Percentiles rank a stretch among this genome's conserved stretches.
phyloP scores from a whole-genome alignment of 2,888 invertebrate species.

The Smittia aterrima region DNA sequence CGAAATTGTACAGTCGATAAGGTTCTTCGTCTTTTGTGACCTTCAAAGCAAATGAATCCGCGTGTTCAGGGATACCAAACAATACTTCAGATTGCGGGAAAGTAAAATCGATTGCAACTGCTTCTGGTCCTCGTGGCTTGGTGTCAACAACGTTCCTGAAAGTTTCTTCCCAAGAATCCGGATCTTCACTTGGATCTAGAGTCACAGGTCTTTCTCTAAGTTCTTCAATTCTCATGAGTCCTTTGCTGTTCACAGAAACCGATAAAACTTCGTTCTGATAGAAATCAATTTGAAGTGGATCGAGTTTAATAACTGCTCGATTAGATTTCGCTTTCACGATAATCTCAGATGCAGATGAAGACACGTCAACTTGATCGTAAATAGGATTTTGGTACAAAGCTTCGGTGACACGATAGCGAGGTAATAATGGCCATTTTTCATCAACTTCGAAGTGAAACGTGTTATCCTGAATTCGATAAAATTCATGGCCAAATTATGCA shows the following conservation, averaged over 20 bases:
- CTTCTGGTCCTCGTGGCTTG: too few relatives aligned
- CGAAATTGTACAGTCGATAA: too few relatives aligned
- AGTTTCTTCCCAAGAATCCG: too few relatives aligned
- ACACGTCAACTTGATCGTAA: constrained; percentile 58
- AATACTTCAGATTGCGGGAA: too few relatives aligned
- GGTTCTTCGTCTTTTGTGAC: constrained; percentile 80
- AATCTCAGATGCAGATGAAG: constrained; percentile 46
- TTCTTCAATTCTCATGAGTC: constrained; percentile 84
- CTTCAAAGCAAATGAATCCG: too few relatives aligned
- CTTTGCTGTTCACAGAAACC: constrained; percentile 70
- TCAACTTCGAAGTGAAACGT: constrained; percentile 75
- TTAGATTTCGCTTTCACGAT: constrained; percentile 57
- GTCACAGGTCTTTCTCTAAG: constrained; percentile 62
- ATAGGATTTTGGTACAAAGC: constrained; percentile 70
- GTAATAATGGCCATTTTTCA: constrained; percentile 70
- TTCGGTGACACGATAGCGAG: constrained; percentile 67
- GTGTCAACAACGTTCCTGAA: too few relatives aligned
- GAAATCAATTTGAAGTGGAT: constrained; percentile 78
- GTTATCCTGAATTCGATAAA: constrained; percentile 59
- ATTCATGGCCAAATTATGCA: too few relatives aligned
- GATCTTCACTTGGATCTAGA: background rate
- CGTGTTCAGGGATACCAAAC: too few relatives aligned
- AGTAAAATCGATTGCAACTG: too few relatives aligned
- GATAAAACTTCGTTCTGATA: constrained; percentile 64
- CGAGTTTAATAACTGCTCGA: constrained; percentile 62